Evolutionary conservation across 2,888 invertebrate species (phyloP), one percentile per base, ranked within the genome.

Genomic region (Catotricha subobsoleta): DNA sequence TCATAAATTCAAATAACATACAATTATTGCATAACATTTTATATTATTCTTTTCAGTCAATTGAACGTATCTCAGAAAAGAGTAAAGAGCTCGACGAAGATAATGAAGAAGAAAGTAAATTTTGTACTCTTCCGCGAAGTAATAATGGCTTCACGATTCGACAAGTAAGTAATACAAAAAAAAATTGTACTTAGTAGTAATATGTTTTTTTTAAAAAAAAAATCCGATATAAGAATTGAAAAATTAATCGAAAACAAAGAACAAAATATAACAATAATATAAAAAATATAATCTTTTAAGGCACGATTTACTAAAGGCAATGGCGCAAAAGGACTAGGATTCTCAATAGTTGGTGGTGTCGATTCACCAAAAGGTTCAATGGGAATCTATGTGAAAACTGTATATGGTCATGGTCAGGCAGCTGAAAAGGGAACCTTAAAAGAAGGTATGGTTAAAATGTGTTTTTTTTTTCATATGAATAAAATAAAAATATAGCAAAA

Each of bases 331-430:
- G 81, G 83, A 27, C 71, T 88, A 18, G 88, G 88, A 15, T 88
- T 88, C 64, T 87, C 86, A 50, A 83, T 88, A 49, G 87, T 88
- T 16, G 90, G 88, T 12, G 88, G 88, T 2, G 72, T 73, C 41
- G 88, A 88, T 57, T 84, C 84, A 12, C 81, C 84, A 2, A 75
- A 78, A 48, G 87, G 86, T 1, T 78, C 76, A 51, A 82, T 87
- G 74, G 87, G 87, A 33, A 84, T 90, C 51, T 87, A 80, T 57
- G 82, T 90, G 16, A 83, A 87, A 60, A 82, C 84, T 19, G 78
- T 90, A 47, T 83, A 86, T 56, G 77, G 80, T 44, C 75, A 79
- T 50, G 88, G 90, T 5, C 81, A 87, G 58, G 84, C 87, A 10
- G 80, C 83, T 23, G 84, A 87, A 52, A 74, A 76, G 49, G 79